Evolutionary conservation across 2,797 vertebrate genomes (phyloP), one percentile per base, ranked within the genome.

Genomic region (Lepus oiostolus): DNA sequence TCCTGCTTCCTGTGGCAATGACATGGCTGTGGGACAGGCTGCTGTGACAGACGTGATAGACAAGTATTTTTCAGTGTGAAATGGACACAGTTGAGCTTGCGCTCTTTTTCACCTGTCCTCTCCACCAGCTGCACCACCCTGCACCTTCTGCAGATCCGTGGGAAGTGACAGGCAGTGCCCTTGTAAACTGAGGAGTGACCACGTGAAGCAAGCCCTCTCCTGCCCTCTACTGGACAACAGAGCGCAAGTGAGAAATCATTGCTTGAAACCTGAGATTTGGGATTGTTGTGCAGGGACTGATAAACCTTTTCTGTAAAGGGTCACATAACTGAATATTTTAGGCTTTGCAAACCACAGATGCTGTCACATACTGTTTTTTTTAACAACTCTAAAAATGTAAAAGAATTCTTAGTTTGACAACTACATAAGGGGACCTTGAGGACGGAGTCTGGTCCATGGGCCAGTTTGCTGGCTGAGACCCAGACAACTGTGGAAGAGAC

Each of bases 31-130:
- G 62, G 24, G 50, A 21, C 67, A 19, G 11, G 83, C 68, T 58
- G 35, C 58, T 50, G 52, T 11, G 30, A 30, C 22, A 67, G 30
- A 17, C 38, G 10, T 14, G 21, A 38, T 7, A 17, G 42, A 21
- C 2, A 21, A n/a, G 28, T 67, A 22, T 2, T 21, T 19, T 65
- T 32, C 17, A 13, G 28, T 12, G 3, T 62, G 67, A 74, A 81
- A 22, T 16, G 54, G 4, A 58, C 2, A 12, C 14, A 1, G 19
- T 1, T 4, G 7, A 54, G 26, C 5, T 19, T 8, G 67, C 4
- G 2, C 4, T 24, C 16, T 1, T 7, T 7, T 19, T 30, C 14
- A 16, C 32, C 9, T 1, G 10, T 28, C 71, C 26, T 83, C 32
- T 63, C 60, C 63, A 35, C 80, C 52, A 17, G 47, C 38, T 21